Percentiles rank a stretch among this genome's conserved stretches.
Evolutionary conservation across 35 echinoderm and acorn worm genomes (phyloP).

Genomic region (Anneissia japonica): DNA sequence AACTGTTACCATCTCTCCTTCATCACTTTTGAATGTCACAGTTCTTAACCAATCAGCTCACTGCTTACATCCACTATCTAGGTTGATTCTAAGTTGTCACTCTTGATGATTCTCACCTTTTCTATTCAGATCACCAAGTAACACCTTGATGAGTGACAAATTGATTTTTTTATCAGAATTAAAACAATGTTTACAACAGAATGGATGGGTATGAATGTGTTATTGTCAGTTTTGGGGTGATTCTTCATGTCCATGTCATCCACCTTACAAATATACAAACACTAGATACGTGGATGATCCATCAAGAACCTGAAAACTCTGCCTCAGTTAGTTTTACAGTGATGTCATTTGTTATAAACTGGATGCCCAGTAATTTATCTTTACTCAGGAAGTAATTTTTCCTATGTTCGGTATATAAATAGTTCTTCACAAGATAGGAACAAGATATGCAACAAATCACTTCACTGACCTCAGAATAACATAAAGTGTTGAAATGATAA

Average conservation of each 20-base stretch:
- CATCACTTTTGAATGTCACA: no score
- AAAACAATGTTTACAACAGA: background rate
- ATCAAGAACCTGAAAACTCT: background rate
- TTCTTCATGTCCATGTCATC: background rate
- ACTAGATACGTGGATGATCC: background rate
- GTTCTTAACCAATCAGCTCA: no score
- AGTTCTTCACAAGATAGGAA: no score
- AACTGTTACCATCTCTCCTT: no score
- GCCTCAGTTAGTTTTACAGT: background rate
- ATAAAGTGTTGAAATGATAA: no score
- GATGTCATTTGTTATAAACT: background rate
- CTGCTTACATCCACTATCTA: background rate
- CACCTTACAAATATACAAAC: background rate
- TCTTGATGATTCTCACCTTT: background rate
- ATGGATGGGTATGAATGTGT: background rate
- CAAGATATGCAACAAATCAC: no score
- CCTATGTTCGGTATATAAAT: no score
- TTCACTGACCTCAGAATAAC: no score
- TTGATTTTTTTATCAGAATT: background rate
- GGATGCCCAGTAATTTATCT: no score
- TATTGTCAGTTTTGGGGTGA: background rate
- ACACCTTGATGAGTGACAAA: background rate
- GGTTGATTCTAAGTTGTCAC: background rate
- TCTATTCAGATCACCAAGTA: background rate
- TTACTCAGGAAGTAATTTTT: no score